Evolutionary conservation across 2,113 vertebrate genomes (phyloP).

Genomic region (Mastomys natalensis): DNA sequence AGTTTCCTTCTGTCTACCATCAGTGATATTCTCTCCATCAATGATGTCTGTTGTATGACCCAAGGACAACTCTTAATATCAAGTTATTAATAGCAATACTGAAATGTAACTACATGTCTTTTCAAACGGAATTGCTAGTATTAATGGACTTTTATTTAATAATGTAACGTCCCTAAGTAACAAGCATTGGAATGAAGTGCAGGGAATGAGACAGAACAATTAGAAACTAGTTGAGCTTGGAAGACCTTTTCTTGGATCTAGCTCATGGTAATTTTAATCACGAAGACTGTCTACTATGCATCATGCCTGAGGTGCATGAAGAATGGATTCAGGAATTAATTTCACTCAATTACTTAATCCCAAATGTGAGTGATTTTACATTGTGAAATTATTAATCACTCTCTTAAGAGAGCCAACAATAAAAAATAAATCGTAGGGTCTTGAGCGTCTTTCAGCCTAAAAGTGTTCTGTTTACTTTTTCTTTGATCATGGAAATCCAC

Average conservation of each 20-base stretch:
- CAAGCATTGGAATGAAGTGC: not conserved
- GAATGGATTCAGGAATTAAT: slow-evolving; percentile 84
- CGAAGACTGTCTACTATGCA: slow-evolving; percentile 51
- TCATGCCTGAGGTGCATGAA: slow-evolving; percentile 39
- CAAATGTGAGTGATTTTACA: slow-evolving; percentile 73
- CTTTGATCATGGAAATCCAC: slow-evolving; percentile 79
- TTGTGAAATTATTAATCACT: slow-evolving; percentile 83
- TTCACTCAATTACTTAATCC: slow-evolving; percentile 81
- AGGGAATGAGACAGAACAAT: not conserved
- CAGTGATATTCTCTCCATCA: not conserved
- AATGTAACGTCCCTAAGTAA: not conserved
- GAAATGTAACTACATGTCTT: not conserved
- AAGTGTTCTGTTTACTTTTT: slow-evolving; percentile 83
- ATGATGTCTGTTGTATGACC: not conserved
- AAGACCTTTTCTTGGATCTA: slow-evolving; percentile 6
- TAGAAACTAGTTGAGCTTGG: not conserved
- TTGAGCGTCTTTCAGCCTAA: slow-evolving; percentile 76
- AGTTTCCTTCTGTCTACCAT: not conserved
- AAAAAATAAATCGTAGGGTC: slow-evolving; percentile 45
- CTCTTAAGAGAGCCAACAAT: slow-evolving; percentile 71
- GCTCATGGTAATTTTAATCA: slow-evolving; percentile 46
- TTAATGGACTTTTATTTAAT: not conserved
- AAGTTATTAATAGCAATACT: not conserved
- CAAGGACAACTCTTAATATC: not conserved
- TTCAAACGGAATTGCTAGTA: not conserved